phyloP scores from a whole-genome alignment of 1,140 invertebrate species.

The Caenorhabditis inopinata region DNA sequence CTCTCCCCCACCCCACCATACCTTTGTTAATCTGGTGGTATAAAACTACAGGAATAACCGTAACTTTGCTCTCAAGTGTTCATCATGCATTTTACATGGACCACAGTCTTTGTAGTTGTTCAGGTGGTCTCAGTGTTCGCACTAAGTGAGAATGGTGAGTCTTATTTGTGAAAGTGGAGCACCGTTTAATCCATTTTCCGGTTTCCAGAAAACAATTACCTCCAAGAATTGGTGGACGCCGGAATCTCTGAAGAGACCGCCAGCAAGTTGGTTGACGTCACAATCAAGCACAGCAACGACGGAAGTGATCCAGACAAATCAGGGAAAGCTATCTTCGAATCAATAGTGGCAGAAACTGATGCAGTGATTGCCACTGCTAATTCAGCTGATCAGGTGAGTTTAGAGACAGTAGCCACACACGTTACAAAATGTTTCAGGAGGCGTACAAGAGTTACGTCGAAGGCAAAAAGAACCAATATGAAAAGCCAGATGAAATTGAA shows the following conservation, averaged over 20 bases:
- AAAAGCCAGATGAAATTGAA: neutral
- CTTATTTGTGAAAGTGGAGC: neutral
- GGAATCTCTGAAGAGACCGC: conserved; percentile 6
- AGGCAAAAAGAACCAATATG: neutral
- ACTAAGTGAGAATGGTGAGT: neutral
- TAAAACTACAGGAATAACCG: neutral
- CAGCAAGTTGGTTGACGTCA: neutral
- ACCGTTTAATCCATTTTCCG: no score
- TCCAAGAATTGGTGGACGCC: conserved; percentile 1
- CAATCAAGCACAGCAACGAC: neutral
- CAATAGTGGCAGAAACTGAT: neutral
- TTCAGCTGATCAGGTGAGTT: neutral
- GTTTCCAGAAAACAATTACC: conserved; percentile 1
- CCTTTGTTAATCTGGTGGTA: neutral
- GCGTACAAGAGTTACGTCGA: conserved; percentile 6
- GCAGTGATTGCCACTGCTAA: neutral
- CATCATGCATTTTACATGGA: neutral
- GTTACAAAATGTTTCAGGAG: neutral
- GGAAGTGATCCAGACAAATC: neutral
- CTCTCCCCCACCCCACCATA: no score
- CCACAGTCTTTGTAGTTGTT: neutral
- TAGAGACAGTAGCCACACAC: neutral
- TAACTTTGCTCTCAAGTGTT: neutral
- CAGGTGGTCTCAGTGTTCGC: neutral
- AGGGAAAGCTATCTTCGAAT: neutral